Evolutionary conservation across 2,888 invertebrate species (phyloP).

Genomic region (Zootermopsis nevadensis): DNA sequence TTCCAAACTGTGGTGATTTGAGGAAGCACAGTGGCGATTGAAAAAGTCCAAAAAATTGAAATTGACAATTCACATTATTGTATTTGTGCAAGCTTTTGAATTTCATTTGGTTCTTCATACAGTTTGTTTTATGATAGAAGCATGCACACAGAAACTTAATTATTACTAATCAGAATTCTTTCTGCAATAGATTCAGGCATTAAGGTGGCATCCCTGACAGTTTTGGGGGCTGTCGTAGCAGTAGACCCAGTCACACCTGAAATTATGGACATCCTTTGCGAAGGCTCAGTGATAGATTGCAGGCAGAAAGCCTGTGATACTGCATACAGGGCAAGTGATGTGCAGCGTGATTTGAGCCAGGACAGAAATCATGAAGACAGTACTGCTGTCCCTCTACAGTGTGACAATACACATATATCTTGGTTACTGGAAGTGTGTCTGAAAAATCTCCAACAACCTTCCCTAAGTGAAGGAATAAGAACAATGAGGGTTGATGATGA

Average conservation of each 20-base stretch:
- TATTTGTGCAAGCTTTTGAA: no score
- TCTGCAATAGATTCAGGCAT: constrained; percentile 69
- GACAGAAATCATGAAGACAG: constrained; percentile 4
- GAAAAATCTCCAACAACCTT: constrained; percentile 52
- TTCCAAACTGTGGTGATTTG: no score
- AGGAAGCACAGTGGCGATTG: no score
- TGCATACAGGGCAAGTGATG: background rate
- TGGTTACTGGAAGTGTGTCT: constrained; percentile 51
- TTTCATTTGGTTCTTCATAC: no score
- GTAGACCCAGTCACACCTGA: constrained; percentile 52
- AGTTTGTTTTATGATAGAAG: no score
- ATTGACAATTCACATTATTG: no score
- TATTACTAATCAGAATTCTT: background rate
- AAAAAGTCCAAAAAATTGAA: no score
- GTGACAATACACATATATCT: constrained; percentile 21
- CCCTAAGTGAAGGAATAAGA: background rate
- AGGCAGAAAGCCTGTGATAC: background rate
- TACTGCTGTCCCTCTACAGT: background rate
- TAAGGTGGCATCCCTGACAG: constrained; percentile 78
- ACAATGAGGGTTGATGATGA: background rate
- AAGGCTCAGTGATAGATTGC: background rate
- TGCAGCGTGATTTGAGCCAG: background rate
- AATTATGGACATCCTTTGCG: constrained; percentile 25
- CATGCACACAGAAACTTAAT: no score
- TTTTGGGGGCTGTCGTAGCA: constrained; percentile 75